Evolutionary conservation across 2,113 vertebrate species (phyloP), one percentile per base, ranked within the genome.

Genomic region (Delphinus delphis): DNA sequence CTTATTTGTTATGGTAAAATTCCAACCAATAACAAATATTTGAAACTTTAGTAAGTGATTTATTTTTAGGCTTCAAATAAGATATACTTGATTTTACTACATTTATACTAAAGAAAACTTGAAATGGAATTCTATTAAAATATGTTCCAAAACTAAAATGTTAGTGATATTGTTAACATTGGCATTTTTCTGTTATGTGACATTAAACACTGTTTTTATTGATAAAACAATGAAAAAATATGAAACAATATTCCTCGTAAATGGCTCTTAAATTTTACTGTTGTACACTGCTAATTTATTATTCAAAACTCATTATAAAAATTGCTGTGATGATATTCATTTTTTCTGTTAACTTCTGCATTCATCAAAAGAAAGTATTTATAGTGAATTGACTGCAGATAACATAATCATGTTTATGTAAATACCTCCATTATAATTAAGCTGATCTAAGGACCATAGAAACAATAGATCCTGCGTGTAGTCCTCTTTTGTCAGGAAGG

Each of bases 271-370:
- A 93, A 55, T 88, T 76, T 79, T 31, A 55, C 4, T 90, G 5
- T 53, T 86, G n/a, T 21, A 62, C n/a, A 47, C 1, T 92, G 67
- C 77, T 97, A 95, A 70, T 93, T 71, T 68, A 82, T 97, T 97
- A 97, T 93, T 96, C 33, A 92, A 62, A 65, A 77, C 65, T 97
- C 53, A 1, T 97, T 81, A 96, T 88, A 18, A 44, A 92, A 83
- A 77, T 28, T 90, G 10, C 93, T 96, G 77, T 73, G 38, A 96
- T 97, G 15, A 76, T 97, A 33, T 50, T 97, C 2, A 67, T 97
- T 96, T 95, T 36, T 96, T 93, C 74, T 63, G 60, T 65, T 58
- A 31, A 94, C 36, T 14, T 53, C 63, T 88, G 25, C 13, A 93
- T 23, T 96, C 79, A 95, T 96, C 83, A 65, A 77, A 96, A 36